These are phyloP conservation scores for Melanotaenia maccullochi DNA, from an alignment of 2,797 vertebrate species.

Conservation along the genomic window DNA sequence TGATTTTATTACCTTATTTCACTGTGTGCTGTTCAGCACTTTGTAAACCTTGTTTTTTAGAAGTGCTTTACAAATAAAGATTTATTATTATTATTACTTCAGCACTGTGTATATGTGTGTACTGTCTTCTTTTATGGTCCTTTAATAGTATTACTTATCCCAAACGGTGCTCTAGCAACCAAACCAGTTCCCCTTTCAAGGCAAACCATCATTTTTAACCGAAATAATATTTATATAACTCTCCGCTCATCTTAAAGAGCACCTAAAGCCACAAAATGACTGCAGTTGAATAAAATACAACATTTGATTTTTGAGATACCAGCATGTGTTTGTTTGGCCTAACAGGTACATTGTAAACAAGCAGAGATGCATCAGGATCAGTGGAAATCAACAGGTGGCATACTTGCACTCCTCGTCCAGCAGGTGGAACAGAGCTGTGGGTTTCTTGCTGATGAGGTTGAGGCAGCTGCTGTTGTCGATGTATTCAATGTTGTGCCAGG, in stretches of 20 bases:
- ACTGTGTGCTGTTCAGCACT: no score
- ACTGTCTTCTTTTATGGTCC: no score
- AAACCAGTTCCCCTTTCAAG: background rate
- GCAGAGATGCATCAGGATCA: background rate
- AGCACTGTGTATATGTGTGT: no score
- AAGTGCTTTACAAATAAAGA: no score
- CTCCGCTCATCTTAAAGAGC: background rate
- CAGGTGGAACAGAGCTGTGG: slow-evolving; percentile 95
- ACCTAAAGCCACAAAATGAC: background rate
- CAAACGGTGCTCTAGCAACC: no score
- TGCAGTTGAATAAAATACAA: no score
- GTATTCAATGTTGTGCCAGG: slow-evolving; percentile 97
- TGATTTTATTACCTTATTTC: no score
- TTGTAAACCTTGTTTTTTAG: no score
- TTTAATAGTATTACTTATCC: no score
- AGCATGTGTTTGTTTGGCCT: no score
- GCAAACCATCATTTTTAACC: background rate
- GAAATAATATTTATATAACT: background rate
- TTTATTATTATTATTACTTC: no score
- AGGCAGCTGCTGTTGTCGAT: slow-evolving; percentile 96
- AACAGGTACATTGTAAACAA: background rate
- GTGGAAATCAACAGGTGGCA: slow-evolving; percentile 57
- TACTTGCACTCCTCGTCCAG: slow-evolving; percentile 99
- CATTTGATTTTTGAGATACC: no score
- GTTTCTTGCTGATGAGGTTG: slow-evolving; percentile 98